These are phyloP conservation scores for Micromesistius poutassou DNA, from an alignment of 2,797 vertebrate species.

Conservation along the genomic window DNA sequence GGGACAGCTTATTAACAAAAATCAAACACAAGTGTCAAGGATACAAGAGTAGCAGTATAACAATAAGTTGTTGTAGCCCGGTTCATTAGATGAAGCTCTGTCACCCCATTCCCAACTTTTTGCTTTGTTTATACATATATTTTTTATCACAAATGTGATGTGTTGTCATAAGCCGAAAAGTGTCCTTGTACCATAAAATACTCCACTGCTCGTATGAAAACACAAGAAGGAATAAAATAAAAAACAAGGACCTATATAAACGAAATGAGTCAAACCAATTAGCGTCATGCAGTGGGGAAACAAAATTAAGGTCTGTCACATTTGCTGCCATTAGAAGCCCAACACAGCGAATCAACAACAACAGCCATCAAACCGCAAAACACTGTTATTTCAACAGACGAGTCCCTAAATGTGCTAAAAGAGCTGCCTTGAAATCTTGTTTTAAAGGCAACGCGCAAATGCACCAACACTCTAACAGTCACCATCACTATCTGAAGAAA, in stretches of 20 bases:
- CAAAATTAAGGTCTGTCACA: not conserved
- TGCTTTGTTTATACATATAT: not conserved
- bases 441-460: conserved; percentile 19
- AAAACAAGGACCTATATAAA: not conserved
- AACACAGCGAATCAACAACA: not conserved
- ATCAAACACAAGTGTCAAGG: not conserved
- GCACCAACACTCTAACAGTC: conserved; percentile 29
- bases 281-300: not conserved
- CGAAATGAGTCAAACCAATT: conserved; percentile 29
- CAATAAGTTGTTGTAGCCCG: not conserved
- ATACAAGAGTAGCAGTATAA: not conserved
- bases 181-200: not conserved
- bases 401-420: not conserved
- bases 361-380: not conserved
- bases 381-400: not conserved
- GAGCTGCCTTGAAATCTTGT: not conserved
- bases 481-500: conserved; percentile 45
- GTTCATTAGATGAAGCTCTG: not conserved
- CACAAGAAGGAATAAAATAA: not conserved
- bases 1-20: not conserved
- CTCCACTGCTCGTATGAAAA: not conserved
- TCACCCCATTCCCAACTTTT: not conserved
- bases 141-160: not conserved
- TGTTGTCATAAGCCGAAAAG: not conserved
- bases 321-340: not conserved